Base-by-base conservation (phyloP, 1,140 invertebrate genomes). In the Lutraria rhynchaena region DNA sequence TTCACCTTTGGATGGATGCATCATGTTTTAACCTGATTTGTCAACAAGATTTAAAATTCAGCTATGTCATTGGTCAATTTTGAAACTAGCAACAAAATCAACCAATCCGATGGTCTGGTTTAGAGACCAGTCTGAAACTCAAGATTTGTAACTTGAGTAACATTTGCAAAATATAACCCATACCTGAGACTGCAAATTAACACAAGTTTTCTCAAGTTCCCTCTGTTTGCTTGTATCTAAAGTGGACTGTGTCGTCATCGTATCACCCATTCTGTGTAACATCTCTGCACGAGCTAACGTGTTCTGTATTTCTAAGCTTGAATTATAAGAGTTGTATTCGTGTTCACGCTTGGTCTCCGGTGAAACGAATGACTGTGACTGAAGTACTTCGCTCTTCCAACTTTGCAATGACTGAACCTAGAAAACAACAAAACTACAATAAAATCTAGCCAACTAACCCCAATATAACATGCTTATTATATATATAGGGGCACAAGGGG, bases 121-220 rank as follows among this genome's bases (percentile, higher is more conserved):
- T n/a, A n/a, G n/a, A n/a, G n/a, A n/a, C n/a, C n/a, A n/a, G n/a
- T n/a, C n/a, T n/a, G n/a, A n/a, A n/a, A n/a, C n/a, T n/a, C n/a
- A n/a, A n/a, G n/a, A n/a, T n/a, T n/a, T n/a, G n/a, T n/a, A n/a
- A n/a, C n/a, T n/a, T n/a, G n/a, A n/a, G n/a, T n/a, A n/a, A n/a
- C n/a, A n/a, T n/a, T n/a, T n/a, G n/a, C n/a, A n/a, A n/a, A n/a
- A n/a, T n/a, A n/a, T 41, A 41, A 41, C 7, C 11, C 41, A 19
- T 41, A 90, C 90, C 88, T 91, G 90, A 13, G 51, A 83, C 76
- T 91, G 90, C 4, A 91, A 81, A 81, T 83, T 87, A 1, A 85
- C 83, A 87, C 90, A 91, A 0, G 87, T 89, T 51, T 85, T 87
- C 57, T 90, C 89, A 44, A 91, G 69, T 51, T 91, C 85, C 51